phyloP scores from a whole-genome alignment of 2,113 vertebrate species.

The Shinisaurus crocodilurus region DNA sequence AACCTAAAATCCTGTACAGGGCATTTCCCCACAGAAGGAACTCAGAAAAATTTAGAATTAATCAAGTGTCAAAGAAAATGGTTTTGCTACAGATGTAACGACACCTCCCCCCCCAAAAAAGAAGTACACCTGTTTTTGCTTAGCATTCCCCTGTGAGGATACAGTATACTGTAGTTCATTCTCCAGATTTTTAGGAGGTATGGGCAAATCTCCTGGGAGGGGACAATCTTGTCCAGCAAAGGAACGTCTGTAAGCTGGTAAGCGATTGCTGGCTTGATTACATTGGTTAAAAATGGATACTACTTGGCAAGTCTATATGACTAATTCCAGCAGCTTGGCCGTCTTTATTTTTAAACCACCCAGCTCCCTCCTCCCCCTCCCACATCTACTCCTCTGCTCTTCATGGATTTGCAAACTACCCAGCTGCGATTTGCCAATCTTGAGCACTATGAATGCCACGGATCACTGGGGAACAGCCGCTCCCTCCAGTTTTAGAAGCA shows the following conservation, averaged over 20 bases:
- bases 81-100: neutral
- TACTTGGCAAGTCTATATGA: neutral
- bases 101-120: neutral
- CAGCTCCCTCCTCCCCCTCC: neutral
- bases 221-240: neutral
- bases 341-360: constrained; percentile 73
- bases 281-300: constrained; percentile 22
- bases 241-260: neutral
- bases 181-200: neutral
- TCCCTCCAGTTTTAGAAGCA: constrained; percentile 50
- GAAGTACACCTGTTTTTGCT: neutral
- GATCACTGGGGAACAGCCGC: constrained; percentile 57
- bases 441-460: constrained; percentile 50
- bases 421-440: constrained; percentile 66
- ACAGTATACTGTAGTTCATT: neutral
- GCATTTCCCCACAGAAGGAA: constrained; percentile 36
- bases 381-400: constrained; percentile 4
- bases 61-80: constrained; percentile 19
- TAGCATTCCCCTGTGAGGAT: neutral
- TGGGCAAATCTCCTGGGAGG: constrained; percentile 6
- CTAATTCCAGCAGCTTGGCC: constrained; percentile 33
- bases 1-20: neutral
- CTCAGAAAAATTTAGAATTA: neutral
- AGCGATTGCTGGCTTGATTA: constrained; percentile 20
- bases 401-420: constrained; percentile 6